Base-by-base conservation (phyloP, 2,888 invertebrate genomes). In the Pachliopta kotzebuea region DNA sequence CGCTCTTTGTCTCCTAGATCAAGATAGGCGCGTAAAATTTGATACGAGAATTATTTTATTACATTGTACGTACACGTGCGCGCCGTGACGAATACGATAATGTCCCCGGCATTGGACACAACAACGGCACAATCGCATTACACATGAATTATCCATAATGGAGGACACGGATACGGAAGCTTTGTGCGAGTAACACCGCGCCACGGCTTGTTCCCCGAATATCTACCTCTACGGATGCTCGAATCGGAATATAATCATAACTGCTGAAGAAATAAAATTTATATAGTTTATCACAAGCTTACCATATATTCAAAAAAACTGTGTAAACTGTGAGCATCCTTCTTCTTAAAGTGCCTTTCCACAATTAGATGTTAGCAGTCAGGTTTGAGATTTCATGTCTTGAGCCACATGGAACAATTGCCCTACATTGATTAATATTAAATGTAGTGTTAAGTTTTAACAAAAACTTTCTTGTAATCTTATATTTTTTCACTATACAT, bases 31-130 rank as follows among this genome's bases (percentile, higher is more conserved):
- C 83, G 86, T 88, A 87, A 85, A 90, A 91, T 91, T 91, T 85
- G 90, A 90, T 89, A 89, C 90, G 90, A 90, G 90, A 90, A 90
- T 90, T 88, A 90, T 89, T 89, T 87, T 88, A 90, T 90, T 90
- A 88, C 89, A 73, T 88, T 83, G 80, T 83, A 80, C 81, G 84
- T 80, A 88, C 91, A 91, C 91, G 91, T 91, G 91, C 90, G 85
- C 83, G 79, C 84, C 88, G 85, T 90, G 89, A 89, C 91, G 88
- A 88, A 90, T 85, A 82, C 84, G 90, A 90, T 90, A 89, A 87
- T 86, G 87, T 88, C 81, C 80, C 83, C 78, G 78, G 81, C 77
- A 73, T 76, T 77, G 77, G 76, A 76, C 60, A 74, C 79, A 78
- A 76, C 84, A 77, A 78, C 81, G 83, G 85, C 83, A 90, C 88